phyloP scores from a whole-genome alignment of 2,888 invertebrate species.

The Andrena bucephala region DNA sequence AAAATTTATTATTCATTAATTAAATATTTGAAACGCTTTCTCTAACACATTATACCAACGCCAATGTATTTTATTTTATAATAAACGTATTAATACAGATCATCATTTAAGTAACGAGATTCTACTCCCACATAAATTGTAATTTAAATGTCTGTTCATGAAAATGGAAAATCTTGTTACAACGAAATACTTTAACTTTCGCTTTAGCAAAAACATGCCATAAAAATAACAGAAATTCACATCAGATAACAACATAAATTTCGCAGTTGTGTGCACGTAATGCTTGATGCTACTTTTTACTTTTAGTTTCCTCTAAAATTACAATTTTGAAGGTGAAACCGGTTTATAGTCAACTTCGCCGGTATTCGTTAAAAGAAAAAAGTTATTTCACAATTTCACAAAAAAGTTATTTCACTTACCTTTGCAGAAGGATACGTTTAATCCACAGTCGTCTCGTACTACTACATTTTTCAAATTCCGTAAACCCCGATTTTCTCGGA shows the following conservation, averaged over 20 bases:
- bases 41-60: background rate
- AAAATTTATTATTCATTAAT: constrained; percentile 11
- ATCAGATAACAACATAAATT: background rate
- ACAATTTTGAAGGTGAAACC: too few relatives aligned
- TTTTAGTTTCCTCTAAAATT: too few relatives aligned
- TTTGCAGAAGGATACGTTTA: too few relatives aligned
- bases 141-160: background rate
- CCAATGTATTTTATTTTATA: background rate
- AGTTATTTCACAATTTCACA: too few relatives aligned
- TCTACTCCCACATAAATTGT: background rate
- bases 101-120: background rate
- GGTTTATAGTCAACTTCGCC: too few relatives aligned
- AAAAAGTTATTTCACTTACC: too few relatives aligned
- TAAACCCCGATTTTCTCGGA: too few relatives aligned
- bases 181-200: background rate
- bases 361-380: too few relatives aligned
- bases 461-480: too few relatives aligned
- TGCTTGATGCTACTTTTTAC: background rate
- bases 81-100: background rate
- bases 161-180: background rate
- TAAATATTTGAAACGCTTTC: background rate
- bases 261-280: background rate
- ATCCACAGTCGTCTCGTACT: too few relatives aligned
- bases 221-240: background rate
- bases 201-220: background rate